Percentiles rank a stretch among this genome's conserved stretches.
phyloP scores from a whole-genome alignment of 2,113 vertebrate genomes.

The Syngnathus typhle region DNA sequence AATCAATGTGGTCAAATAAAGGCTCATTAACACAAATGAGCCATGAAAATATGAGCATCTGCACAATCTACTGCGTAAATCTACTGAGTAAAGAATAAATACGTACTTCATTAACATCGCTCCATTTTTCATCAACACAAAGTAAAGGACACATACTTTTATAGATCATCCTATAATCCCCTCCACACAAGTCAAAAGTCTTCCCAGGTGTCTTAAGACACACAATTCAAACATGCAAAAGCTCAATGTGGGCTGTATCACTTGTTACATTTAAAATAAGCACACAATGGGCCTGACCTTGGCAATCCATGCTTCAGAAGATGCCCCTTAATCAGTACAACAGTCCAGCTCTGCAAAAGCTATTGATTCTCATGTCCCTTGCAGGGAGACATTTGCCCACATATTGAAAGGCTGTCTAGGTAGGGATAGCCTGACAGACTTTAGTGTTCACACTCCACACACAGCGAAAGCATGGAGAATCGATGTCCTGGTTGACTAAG shows the following conservation, averaged over 20 bases:
- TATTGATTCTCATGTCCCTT: conserved; percentile 20
- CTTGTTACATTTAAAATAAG: neutral
- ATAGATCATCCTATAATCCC: too few relatives aligned
- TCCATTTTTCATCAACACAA: too few relatives aligned
- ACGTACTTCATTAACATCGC: too few relatives aligned
- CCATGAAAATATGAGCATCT: neutral
- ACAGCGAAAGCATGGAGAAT: neutral
- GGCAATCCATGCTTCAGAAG: neutral
- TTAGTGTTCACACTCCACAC: neutral
- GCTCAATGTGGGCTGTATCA: neutral
- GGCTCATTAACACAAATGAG: neutral
- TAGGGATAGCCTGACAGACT: conserved; percentile 1
- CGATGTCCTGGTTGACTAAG: neutral
- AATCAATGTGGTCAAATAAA: neutral
- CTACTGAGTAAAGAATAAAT: too few relatives aligned
- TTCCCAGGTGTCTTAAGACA: neutral
- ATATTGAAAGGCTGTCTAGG: neutral
- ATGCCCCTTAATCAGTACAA: neutral
- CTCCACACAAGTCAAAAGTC: too few relatives aligned
- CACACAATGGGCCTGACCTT: neutral
- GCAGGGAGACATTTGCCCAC: conserved; percentile 10
- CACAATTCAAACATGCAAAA: neutral
- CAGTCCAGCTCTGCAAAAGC: neutral
- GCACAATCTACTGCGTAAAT: too few relatives aligned
- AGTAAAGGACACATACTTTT: too few relatives aligned